Conservation (phyloP, 2,888 invertebrate species). For the Scrobipalpa costella region DNA sequence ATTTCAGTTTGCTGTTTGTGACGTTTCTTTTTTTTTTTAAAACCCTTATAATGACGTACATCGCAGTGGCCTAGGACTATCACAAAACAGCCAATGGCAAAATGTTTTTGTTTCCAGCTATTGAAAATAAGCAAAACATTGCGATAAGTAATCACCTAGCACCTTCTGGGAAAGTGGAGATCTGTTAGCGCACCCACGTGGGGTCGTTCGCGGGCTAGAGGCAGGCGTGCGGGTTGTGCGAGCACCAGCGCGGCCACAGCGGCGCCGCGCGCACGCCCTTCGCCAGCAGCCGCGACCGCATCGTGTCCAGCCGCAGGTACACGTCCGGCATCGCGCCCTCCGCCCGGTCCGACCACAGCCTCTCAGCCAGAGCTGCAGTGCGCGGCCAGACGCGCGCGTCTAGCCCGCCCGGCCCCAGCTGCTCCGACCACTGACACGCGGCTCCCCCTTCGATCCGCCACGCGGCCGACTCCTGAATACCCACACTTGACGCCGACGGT, state of each 20-base stretch:
- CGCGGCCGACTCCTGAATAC: constrained; percentile 61
- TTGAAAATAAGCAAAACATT: not conserved
- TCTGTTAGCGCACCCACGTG: constrained; percentile 11
- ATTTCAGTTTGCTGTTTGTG: constrained; percentile 2
- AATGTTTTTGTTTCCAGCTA: not conserved
- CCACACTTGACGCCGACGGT: constrained; percentile 52
- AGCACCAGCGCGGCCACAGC: constrained; percentile 89
- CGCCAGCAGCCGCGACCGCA: constrained; percentile 82
- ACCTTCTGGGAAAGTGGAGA: constrained; percentile 23
- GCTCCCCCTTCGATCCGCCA: constrained; percentile 85
- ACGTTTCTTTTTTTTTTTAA: no score
- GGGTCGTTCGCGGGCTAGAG: constrained; percentile 62
- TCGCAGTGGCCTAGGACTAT: not conserved
- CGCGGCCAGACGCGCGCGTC: constrained; percentile 92
- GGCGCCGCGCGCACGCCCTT: constrained; percentile 85
- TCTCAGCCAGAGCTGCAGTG: constrained; percentile 89
- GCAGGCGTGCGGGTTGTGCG: constrained; percentile 88
- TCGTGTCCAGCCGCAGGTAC: constrained; percentile 85
- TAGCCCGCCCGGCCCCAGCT: constrained; percentile 86
- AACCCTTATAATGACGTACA: no score
- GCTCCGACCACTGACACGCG: constrained; percentile 93
- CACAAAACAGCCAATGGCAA: not conserved
- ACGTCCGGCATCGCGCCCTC: constrained; percentile 80
- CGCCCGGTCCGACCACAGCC: constrained; percentile 86
- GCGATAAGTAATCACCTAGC: constrained; percentile 21